These are phyloP conservation scores for Eumacrocentrus americanus DNA, from an alignment of 2,888 invertebrate genomes.

Conservation along the genomic window DNA sequence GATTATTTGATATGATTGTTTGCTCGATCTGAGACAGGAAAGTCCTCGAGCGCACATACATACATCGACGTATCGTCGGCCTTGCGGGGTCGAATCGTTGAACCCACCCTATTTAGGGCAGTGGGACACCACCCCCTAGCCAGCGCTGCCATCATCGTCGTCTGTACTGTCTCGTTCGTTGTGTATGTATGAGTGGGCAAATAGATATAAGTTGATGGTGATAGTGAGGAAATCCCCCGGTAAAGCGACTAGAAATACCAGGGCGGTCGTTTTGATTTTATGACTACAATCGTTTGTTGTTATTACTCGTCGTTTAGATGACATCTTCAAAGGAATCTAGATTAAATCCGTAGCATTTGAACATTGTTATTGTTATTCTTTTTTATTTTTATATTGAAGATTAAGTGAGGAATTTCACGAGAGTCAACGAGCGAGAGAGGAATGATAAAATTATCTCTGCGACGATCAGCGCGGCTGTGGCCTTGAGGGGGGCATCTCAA, in stretches of 20 bases:
- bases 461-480: neutral
- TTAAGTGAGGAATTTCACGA: neutral
- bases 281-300: neutral
- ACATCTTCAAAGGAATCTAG: neutral
- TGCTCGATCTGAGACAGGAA: constrained; percentile 36
- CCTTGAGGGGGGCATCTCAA: constrained; percentile 11
- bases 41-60: no score
- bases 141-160: constrained; percentile 34
- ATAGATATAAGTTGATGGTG: no score
- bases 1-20: constrained; percentile 25
- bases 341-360: neutral
- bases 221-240: constrained; percentile 1
- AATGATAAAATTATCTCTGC: constrained; percentile 23
- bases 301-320: neutral
- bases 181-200: neutral
- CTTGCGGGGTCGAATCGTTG: constrained; percentile 41
- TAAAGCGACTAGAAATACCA: constrained; percentile 5
- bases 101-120: constrained; percentile 42
- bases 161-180: neutral
- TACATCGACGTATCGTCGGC: constrained; percentile 33
- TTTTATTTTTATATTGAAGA: neutral
- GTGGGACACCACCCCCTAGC: constrained; percentile 40
- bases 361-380: neutral
- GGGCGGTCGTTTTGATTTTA: constrained; percentile 7
- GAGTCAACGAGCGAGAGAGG: neutral